Conservation (phyloP, 2,888 invertebrate genomes). For the Tetramorium bicarinatum region DNA sequence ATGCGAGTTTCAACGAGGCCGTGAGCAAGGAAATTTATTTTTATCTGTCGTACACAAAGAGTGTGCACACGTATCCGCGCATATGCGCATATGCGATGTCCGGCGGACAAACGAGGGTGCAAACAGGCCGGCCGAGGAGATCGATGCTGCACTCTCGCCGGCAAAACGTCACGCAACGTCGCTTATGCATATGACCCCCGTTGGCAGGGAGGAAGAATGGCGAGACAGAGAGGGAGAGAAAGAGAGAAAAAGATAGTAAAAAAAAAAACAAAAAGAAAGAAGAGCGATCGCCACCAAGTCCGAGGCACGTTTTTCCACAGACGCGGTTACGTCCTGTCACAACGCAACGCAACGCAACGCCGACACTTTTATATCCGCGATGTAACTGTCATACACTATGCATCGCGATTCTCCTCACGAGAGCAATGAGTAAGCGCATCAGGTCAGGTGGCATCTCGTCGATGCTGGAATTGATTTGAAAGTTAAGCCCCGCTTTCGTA, state of each 20-base stretch:
- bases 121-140: constrained; percentile 53
- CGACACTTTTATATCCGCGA: constrained; percentile 42
- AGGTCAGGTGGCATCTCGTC: constrained; percentile 52
- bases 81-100: constrained; percentile 54
- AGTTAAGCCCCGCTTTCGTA: constrained; percentile 52
- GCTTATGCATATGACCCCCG: constrained; percentile 56
- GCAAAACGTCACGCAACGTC: constrained; percentile 65
- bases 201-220: constrained; percentile 27
- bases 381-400: constrained; percentile 1
- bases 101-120: constrained; percentile 58
- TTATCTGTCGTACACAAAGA: constrained; percentile 61
- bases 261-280: background rate
- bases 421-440: constrained; percentile 55
- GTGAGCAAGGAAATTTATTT: constrained; percentile 64
- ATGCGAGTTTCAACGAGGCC: constrained; percentile 1
- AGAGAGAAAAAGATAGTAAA: background rate
- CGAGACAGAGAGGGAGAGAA: background rate
- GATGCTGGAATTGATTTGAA: constrained; percentile 65
- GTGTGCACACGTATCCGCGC: constrained; percentile 47
- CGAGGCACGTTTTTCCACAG: constrained; percentile 28
- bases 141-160: constrained; percentile 62
- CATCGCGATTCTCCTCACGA: constrained; percentile 22
- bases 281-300: constrained; percentile 25
- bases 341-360: constrained; percentile 8
- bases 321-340: constrained; percentile 21